Percentiles rank a stretch among this genome's conserved stretches.
phyloP scores from a whole-genome alignment of 1,140 invertebrate genomes.

The Thalassaphorura encarpata region DNA sequence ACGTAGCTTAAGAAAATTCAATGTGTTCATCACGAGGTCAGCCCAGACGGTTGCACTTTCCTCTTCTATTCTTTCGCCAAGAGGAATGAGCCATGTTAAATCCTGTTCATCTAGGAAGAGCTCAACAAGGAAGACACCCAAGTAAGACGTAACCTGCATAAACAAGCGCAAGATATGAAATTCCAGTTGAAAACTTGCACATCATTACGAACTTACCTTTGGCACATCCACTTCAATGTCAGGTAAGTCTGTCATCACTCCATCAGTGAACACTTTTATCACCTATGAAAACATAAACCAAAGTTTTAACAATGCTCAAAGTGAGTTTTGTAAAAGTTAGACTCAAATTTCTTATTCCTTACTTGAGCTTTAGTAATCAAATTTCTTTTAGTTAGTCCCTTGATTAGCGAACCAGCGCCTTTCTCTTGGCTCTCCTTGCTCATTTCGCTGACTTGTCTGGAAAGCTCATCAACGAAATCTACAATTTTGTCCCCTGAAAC shows the following conservation, averaged over 20 bases:
- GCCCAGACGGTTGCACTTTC: conserved; percentile 1
- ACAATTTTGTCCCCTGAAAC: conserved; percentile 1
- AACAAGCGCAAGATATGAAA: neutral
- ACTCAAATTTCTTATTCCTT: neutral
- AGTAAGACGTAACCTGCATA: conserved; percentile 15
- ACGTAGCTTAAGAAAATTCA: conserved; percentile 16
- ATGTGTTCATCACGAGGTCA: conserved; percentile 11
- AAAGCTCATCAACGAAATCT: conserved; percentile 23
- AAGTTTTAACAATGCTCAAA: neutral
- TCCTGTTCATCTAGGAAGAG: conserved; percentile 24
- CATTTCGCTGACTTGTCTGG: conserved; percentile 25
- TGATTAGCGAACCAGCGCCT: conserved; percentile 22
- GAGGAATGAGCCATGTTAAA: conserved; percentile 22
- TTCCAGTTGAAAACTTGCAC: neutral
- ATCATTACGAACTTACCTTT: conserved; percentile 13
- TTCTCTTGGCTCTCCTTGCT: conserved; percentile 27
- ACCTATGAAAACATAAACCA: conserved; percentile 10
- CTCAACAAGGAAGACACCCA: conserved; percentile 25
- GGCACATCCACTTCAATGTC: conserved; percentile 27
- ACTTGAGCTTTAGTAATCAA: conserved; percentile 2
- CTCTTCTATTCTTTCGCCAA: conserved; percentile 9
- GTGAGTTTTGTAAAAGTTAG: neutral
- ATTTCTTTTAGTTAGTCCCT: conserved; percentile 18
- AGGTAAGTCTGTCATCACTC: conserved; percentile 26
- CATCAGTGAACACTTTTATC: conserved; percentile 15